Evolutionary conservation across 2,113 vertebrate genomes (phyloP), one percentile per base, ranked within the genome.

Genomic region (Rhinogobius similis): DNA sequence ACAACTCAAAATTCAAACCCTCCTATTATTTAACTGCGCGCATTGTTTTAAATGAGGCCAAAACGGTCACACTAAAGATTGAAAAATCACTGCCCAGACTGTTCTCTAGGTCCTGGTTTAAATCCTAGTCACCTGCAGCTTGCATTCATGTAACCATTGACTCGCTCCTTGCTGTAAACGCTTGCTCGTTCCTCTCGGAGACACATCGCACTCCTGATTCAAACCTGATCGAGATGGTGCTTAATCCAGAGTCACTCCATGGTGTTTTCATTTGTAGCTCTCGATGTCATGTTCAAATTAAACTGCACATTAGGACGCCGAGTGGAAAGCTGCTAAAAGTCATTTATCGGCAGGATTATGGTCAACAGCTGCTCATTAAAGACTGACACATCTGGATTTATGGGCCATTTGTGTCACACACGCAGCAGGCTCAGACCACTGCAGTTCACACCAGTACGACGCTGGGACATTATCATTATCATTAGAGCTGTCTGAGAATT

Each of bases 271-370:
- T 84, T 85, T 83, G 81, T 68, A 76, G 79, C 79, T 84, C 74
- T 61, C 74, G 67, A 79, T 87, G 83, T 83, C 87, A 83, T 71
- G 69, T 79, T 81, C 55, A 82, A 77, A 78, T 75, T 79, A 73
- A 81, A 82, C 75, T 82, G 52, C 67, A 72, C 73, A 36, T 63
- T 70, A 48, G 86, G 75, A 70, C 75, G 70, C 81, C 67, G 62
- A 81, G 68, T 77, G 82, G 78, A 87, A 69, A 78, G 81, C 72
- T 23, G 68, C 76, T 86, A 85, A 84, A 76, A 86, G 84, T 84
- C 85, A 82, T 84, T 86, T 84, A 88, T 90, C 79, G 69, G 61
- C 62, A 79, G 84, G 87, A 90, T 91, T 90, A 86, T 89, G 67
- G 64, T 81, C 77, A 90, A 70, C 82, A 86, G 78, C 80, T 86